phyloP scores from a whole-genome alignment of 2,797 vertebrate genomes.

The Tapera naevia region DNA sequence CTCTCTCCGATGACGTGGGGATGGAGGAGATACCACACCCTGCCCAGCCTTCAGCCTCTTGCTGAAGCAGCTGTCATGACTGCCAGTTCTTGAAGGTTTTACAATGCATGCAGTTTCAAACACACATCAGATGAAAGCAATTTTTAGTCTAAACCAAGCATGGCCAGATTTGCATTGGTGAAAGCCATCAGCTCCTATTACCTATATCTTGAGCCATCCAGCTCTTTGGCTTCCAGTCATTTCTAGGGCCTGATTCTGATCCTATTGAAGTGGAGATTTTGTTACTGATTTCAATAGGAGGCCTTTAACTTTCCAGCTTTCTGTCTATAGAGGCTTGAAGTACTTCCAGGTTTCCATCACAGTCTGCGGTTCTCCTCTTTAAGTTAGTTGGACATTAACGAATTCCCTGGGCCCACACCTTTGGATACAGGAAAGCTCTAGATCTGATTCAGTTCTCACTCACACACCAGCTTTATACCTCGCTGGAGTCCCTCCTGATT shows the following conservation, averaged over 20 bases:
- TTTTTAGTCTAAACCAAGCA: slow-evolving; percentile 23
- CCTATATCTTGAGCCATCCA: slow-evolving; percentile 41
- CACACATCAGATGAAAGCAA: slow-evolving; percentile 58
- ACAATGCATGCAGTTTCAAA: neutral
- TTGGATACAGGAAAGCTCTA: slow-evolving; percentile 31
- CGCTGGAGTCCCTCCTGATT: slow-evolving; percentile 29
- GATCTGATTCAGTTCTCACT: slow-evolving; percentile 36
- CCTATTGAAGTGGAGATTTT: slow-evolving; percentile 12
- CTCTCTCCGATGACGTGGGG: neutral
- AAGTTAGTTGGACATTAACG: slow-evolving; percentile 41
- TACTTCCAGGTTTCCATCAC: slow-evolving; percentile 58
- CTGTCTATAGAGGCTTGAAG: slow-evolving; percentile 43
- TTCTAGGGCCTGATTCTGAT: slow-evolving; percentile 22
- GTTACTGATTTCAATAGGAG: slow-evolving; percentile 34
- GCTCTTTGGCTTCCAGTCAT: slow-evolving; percentile 12
- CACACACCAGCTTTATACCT: slow-evolving; percentile 20
- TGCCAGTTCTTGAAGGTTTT: slow-evolving; percentile 18
- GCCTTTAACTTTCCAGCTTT: slow-evolving; percentile 38
- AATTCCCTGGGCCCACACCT: slow-evolving; percentile 53
- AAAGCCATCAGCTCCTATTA: slow-evolving; percentile 54
- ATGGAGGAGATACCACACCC: neutral
- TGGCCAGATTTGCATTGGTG: slow-evolving; percentile 10
- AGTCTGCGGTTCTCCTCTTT: slow-evolving; percentile 35
- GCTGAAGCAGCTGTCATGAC: neutral
- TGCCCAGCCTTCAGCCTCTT: accelerated